Evolutionary conservation across 2,888 invertebrate species (phyloP).

Genomic region (Invenusta paracnida): DNA sequence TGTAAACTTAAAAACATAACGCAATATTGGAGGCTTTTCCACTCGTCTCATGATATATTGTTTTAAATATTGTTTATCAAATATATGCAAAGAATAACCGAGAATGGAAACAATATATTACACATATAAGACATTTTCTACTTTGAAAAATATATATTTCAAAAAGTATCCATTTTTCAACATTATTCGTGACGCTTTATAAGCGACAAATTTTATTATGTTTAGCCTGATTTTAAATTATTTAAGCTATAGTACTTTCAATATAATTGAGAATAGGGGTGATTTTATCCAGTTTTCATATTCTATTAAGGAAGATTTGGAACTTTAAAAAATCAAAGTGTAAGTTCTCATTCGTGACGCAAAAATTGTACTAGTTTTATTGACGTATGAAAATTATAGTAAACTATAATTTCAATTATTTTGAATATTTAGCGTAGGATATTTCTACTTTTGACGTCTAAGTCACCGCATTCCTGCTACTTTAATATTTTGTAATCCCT

Average conservation of each 20-base stretch:
- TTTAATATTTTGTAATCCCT: too few relatives aligned
- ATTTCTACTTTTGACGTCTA: too few relatives aligned
- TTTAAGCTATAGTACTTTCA: background rate
- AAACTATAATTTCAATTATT: background rate
- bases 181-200: constrained; percentile 5
- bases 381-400: background rate
- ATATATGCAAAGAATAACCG: background rate
- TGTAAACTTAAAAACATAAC: background rate
- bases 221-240: background rate
- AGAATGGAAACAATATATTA: background rate
- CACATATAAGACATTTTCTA: background rate
- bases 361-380: background rate
- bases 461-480: too few relatives aligned
- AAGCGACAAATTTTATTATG: background rate
- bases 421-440: too few relatives aligned
- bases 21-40: background rate
- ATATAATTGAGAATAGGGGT: background rate
- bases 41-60: too few relatives aligned
- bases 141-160: background rate
- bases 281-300: background rate
- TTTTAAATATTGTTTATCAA: background rate
- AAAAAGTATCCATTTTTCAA: background rate
- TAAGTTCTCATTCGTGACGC: background rate
- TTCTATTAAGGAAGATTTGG: background rate
- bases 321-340: background rate